These are phyloP conservation scores for Laterallus jamaicensis DNA, from an alignment of 2,113 vertebrate genomes.

Conservation along the genomic window DNA sequence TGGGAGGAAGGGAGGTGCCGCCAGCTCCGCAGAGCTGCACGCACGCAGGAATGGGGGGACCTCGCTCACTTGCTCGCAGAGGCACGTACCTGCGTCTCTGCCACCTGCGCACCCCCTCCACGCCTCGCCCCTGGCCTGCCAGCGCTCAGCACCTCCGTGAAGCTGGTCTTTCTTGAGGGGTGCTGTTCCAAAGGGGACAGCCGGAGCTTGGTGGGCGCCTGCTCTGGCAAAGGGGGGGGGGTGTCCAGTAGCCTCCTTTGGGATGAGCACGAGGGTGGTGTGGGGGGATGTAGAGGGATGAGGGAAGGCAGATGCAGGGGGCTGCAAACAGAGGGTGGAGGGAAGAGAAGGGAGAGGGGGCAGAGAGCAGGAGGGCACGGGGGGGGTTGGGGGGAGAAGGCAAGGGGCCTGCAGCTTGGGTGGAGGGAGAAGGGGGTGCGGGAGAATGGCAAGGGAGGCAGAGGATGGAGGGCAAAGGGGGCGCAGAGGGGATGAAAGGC, in stretches of 20 bases:
- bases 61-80: background rate
- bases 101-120: background rate
- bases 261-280: background rate
- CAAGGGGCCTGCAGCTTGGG: background rate
- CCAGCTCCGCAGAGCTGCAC: background rate
- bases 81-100: background rate
- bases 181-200: rapidly evolving
- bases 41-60: background rate
- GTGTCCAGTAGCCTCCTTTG: background rate
- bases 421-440: background rate
- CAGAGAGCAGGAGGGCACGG: background rate
- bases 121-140: background rate
- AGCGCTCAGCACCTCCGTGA: background rate
- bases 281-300: background rate
- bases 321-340: background rate
- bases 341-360: background rate
- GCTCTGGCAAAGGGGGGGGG: background rate
- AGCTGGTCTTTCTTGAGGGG: too few relatives aligned
- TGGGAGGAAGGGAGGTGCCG: background rate
- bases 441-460: too few relatives aligned
- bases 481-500: too few relatives aligned
- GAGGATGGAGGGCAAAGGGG: background rate
- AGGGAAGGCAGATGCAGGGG: background rate
- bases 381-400: background rate
- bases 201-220: background rate